These are phyloP conservation scores for Melanargia galathea DNA, from an alignment of 2,888 invertebrate species.

Conservation along the genomic window DNA sequence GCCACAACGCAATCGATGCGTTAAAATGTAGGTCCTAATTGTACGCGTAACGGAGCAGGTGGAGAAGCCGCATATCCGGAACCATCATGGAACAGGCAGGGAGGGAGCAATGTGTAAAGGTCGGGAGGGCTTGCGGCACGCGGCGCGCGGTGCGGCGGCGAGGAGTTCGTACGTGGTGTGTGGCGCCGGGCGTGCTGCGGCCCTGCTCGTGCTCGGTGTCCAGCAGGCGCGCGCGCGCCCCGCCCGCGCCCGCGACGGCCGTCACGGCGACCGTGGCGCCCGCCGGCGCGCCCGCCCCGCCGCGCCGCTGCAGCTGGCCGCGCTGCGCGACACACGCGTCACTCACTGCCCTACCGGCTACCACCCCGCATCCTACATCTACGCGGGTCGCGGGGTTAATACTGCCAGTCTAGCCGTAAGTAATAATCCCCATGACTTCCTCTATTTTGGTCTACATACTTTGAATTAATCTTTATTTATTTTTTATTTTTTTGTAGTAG, in stretches of 20 bases:
- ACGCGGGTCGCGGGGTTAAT: constrained; percentile 11
- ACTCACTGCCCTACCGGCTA: constrained; percentile 42
- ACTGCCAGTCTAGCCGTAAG: background rate
- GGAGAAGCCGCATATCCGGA: too few relatives aligned
- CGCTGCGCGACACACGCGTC: constrained; percentile 53
- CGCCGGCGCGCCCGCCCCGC: constrained; percentile 47
- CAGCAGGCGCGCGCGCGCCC: constrained; percentile 73
- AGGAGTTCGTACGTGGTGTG: too few relatives aligned
- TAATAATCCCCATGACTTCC: background rate
- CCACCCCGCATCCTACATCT: constrained; percentile 27
- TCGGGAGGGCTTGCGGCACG: constrained; percentile 11
- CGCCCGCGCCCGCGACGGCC: constrained; percentile 46
- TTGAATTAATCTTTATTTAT: background rate
- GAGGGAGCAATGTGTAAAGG: constrained; percentile 12
- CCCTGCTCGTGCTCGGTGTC: constrained; percentile 78
- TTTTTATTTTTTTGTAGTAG: background rate
- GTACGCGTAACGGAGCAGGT: too few relatives aligned
- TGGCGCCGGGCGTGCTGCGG: constrained; percentile 76
- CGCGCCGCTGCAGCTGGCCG: constrained; percentile 38
- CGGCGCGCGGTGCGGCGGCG: too few relatives aligned
- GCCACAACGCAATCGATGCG: background rate
- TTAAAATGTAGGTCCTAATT: too few relatives aligned
- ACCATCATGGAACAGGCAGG: too few relatives aligned
- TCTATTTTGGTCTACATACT: background rate
- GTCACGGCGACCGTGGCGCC: constrained; percentile 42